Percentiles rank a stretch among this genome's conserved stretches.
phyloP scores from a whole-genome alignment of 2,888 invertebrate species.

The Taphrorychus bicolor region DNA sequence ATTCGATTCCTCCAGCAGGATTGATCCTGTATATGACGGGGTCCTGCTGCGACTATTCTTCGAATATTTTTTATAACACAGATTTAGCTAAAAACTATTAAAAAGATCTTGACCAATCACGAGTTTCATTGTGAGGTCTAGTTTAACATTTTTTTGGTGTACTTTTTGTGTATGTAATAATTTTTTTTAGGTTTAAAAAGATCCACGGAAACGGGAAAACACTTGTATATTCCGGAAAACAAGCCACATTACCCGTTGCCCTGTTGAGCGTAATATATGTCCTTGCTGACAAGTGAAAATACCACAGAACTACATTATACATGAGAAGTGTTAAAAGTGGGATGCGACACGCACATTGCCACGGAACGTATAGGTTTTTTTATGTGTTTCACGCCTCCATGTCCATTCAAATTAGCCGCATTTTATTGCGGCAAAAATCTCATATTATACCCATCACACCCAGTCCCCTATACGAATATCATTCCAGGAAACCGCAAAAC shows the following conservation, averaged over 20 bases:
- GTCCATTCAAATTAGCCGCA: neutral
- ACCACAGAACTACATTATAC: neutral
- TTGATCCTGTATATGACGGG: neutral
- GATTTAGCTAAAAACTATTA: too few relatives aligned
- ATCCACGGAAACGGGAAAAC: neutral
- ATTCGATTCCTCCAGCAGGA: conserved; percentile 25
- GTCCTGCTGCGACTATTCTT: neutral
- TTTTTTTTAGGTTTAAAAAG: neutral
- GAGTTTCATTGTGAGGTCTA: too few relatives aligned
- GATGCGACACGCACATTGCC: neutral
- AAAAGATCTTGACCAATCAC: too few relatives aligned
- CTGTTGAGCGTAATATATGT: neutral
- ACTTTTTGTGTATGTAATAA: too few relatives aligned
- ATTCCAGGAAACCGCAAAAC: conserved; percentile 11
- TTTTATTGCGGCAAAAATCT: neutral
- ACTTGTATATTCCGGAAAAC: neutral
- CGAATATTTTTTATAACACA: too few relatives aligned
- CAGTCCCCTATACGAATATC: neutral
- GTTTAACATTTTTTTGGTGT: too few relatives aligned
- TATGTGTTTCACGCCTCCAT: neutral
- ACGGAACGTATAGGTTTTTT: neutral
- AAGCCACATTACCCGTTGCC: neutral
- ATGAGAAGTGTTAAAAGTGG: neutral
- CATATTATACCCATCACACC: neutral
- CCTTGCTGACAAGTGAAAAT: neutral